Conservation (phyloP, 1,140 invertebrate species). For the roundworm (Caenorhabditis elegans) region WBcel235 BX284606.5:4159001-4159500, state of each 20-base stretch:
- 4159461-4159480: constrained; percentile 2
- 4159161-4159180: too few species aligned
- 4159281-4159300: not conserved
- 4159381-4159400: not conserved
- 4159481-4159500: constrained; percentile 23
- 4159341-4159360: not conserved
- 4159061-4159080: too few species aligned
- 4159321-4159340: not conserved
- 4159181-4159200: too few species aligned
- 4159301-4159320: not conserved
- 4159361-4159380: not conserved
- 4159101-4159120: too few species aligned
- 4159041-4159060: too few species aligned
- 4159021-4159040: too few species aligned
- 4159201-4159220: too few species aligned
- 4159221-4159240: too few species aligned
- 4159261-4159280: not conserved
- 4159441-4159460: constrained; percentile 19
- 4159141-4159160: too few species aligned
- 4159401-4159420: not conserved
- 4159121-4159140: too few species aligned
- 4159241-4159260: not conserved
- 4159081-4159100: too few species aligned
- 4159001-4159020: too few species aligned
- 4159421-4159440: constrained; percentile 32